Evolutionary conservation across 2,797 vertebrate genomes (phyloP), one percentile per base, ranked within the genome.

Genomic region (Adrianichthys oophorus): DNA sequence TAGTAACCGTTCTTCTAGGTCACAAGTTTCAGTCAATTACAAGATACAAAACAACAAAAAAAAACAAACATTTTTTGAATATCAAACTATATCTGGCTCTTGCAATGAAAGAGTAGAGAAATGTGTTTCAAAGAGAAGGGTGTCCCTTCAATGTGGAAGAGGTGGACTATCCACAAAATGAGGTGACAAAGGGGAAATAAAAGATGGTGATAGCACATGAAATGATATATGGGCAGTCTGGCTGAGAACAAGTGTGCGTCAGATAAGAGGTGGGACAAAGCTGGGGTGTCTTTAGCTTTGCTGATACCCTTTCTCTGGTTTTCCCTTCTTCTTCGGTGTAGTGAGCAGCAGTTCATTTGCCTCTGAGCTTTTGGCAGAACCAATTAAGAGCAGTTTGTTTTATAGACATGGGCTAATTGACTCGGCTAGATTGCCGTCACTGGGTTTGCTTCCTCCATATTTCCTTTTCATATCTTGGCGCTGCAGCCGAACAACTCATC

Each of bases 321-420:
- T 41, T 51, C 24, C 43, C 48, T 32, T 54, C 47, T 55, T 52
- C 47, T 32, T 12, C 32, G 32, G 8, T 29, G 13, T 68, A 79
- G 78, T 65, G 84, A 80, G 64, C 56, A 59, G 70, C 59, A 19
- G 74, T 76, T 82, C 67, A 74, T 80, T 77, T 74, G 69, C 72
- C 62, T 70, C 17, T 26, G 56, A 77, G 70, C 71, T 76, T 75
- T 76, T 83, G 76, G 86, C 81, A 77, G 76, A 70, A 60, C 76
- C 70, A 82, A 91, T 89, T 88, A 87, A 85, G 80, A 79, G 82
- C 75, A 70, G 80, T 90, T 90, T 90, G 86, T 87, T 91, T 90
- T 89, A 88, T 86, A 69, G 86, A 79, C 68, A 46, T 73, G 61
- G 58, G 74, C 83, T 90, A 90, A 91, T 91, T 91, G 87, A 89